These are phyloP conservation scores for Heterotilapia buettikoferi DNA, from an alignment of 2,113 vertebrate species.

Conservation along the genomic window DNA sequence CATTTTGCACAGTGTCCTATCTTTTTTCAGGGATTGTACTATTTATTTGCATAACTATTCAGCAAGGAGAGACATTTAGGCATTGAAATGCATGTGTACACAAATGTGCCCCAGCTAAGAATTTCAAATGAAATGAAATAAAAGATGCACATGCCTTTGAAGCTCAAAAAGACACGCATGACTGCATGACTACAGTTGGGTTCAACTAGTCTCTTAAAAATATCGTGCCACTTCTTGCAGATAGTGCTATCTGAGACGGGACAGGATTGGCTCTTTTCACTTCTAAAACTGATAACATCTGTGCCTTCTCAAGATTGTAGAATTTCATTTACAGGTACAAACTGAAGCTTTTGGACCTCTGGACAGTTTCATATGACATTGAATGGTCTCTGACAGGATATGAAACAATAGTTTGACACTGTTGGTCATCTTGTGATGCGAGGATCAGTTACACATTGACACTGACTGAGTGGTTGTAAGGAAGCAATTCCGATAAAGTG, in stretches of 20 bases:
- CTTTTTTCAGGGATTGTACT: neutral
- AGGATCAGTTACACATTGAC: neutral
- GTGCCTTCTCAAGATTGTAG: neutral
- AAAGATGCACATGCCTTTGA: neutral
- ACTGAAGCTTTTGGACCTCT: conserved; percentile 2
- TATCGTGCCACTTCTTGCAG: conserved; percentile 35
- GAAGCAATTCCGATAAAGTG: conserved; percentile 6
- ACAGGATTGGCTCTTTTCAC: neutral
- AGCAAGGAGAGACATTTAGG: neutral
- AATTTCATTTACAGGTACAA: conserved; percentile 31
- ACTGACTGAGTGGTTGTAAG: conserved; percentile 8
- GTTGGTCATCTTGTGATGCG: conserved; percentile 47
- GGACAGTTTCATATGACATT: conserved; percentile 46
- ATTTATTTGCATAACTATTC: conserved; percentile 21
- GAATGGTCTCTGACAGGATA: conserved; percentile 51
- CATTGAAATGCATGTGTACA: conserved; percentile 27
- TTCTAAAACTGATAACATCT: neutral
- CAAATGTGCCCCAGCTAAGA: conserved; percentile 44
- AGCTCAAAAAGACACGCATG: neutral
- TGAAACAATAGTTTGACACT: conserved; percentile 31
- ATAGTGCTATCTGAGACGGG: conserved; percentile 45
- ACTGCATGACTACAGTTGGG: neutral
- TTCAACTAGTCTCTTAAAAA: neutral
- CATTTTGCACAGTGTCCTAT: neutral
- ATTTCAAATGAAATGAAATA: neutral